Percentiles rank a stretch among this genome's conserved stretches.
These are phyloP conservation scores for Tortrix viridana DNA, from an alignment of 2,888 invertebrate species.

Conservation along the genomic window DNA sequence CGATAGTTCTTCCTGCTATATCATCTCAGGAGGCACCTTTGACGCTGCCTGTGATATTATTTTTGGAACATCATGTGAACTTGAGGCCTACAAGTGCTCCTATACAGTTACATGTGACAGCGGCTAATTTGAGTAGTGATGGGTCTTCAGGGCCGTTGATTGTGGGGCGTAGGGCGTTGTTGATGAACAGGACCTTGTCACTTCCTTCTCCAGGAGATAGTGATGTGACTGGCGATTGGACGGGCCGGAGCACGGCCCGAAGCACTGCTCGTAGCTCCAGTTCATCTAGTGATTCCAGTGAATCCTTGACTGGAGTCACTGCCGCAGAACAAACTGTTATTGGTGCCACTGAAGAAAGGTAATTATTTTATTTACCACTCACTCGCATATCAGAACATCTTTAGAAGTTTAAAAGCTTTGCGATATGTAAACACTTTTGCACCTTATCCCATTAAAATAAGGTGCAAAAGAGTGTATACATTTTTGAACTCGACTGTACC, in stretches of 20 bases:
- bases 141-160: slow-evolving; percentile 74
- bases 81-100: slow-evolving; percentile 78
- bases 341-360: slow-evolving; percentile 73
- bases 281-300: slow-evolving; percentile 72
- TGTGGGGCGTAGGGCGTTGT: slow-evolving; percentile 70
- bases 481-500: too few species aligned
- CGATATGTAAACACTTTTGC: too few species aligned
- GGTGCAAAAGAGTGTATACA: too few species aligned
- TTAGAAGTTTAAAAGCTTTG: background rate
- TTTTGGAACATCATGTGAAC: slow-evolving; percentile 76
- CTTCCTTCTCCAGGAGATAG: slow-evolving; percentile 76
- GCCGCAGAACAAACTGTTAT: slow-evolving; percentile 54
- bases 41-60: slow-evolving; percentile 76
- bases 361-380: slow-evolving; percentile 34
- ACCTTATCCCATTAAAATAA: too few species aligned
- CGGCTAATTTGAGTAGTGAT: slow-evolving; percentile 74
- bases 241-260: slow-evolving; percentile 65
- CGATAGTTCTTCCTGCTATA: slow-evolving; percentile 73
- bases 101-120: slow-evolving; percentile 77
- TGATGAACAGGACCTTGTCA: slow-evolving; percentile 75
- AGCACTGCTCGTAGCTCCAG: slow-evolving; percentile 70
- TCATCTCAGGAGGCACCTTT: slow-evolving; percentile 63
- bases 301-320: slow-evolving; percentile 64
- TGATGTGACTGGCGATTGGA: slow-evolving; percentile 73
- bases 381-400: background rate